Base-by-base conservation (phyloP, 1,140 invertebrate genomes). In the Idris sp. region DNA sequence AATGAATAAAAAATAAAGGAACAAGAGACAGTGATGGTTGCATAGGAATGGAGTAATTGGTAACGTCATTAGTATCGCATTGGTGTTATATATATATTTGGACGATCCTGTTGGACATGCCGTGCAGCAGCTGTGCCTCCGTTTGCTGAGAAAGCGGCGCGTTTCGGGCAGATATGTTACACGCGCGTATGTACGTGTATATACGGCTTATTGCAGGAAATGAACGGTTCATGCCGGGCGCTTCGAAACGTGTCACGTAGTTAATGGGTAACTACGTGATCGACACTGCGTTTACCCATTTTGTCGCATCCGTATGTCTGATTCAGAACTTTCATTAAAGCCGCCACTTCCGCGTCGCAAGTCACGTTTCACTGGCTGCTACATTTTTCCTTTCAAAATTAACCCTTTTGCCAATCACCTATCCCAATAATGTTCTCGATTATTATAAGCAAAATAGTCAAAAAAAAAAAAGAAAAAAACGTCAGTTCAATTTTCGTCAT, bases 161-260 rank as follows among this genome's bases (percentile, higher is more conserved):
- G 30, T 18, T 18, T 19, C 49, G 44, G n/a, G 25, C 26, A 38
- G 61, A 48, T 54, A 61, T 61, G 51, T 61, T 73, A 40, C 49
- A 15, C 16, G 43, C 14, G 16, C 40, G 35, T 56, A 44, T 31
- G 59, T 65, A 64, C 56, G 44, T 48, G 44, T 61, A 61, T 35
- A 25, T 59, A 54, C 43, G 30, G 61, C 53, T 65, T 65, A 74
- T 74, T 74, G 61, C 69, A 65, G 61, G 69, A 65, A 67, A 74
- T 56, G 62, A 74, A 67, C 54, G 62, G 71, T 43, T 58, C 59
- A 51, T 36, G 58, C 51, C 35, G 14, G 43, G 18, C 35, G 35
- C 44, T 15, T 11, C 30, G 56, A 51, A 54, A 74, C 61, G 61
- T 53, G 61, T 65, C 46, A 48, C n/a, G n/a, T n/a, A 62, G 49